These are phyloP conservation scores for Drosophila repletoides DNA, from an alignment of 1,140 invertebrate species.

Conservation along the genomic window DNA sequence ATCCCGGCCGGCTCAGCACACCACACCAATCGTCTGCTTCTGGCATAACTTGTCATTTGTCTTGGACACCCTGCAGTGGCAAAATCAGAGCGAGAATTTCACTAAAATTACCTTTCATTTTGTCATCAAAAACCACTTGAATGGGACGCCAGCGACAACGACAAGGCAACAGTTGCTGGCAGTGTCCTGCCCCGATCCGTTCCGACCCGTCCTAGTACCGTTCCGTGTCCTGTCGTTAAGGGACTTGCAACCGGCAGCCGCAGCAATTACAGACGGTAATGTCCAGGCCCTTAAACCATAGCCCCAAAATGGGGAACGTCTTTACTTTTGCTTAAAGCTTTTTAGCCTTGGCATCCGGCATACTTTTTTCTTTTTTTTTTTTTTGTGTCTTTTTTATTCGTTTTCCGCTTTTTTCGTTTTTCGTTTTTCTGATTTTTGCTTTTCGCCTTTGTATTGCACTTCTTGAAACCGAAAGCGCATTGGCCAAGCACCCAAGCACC, in stretches of 20 bases:
- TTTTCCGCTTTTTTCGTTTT: constrained; percentile 53
- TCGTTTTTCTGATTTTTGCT: constrained; percentile 34
- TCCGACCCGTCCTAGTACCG: constrained; percentile 7
- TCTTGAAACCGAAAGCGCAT: constrained; percentile 74
- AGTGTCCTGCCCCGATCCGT: too few species aligned
- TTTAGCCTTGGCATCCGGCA: constrained; percentile 57
- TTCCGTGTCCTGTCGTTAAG: constrained; percentile 51
- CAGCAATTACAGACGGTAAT: constrained; percentile 75
- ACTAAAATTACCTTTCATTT: constrained; percentile 81
- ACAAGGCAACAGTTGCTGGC: too few species aligned
- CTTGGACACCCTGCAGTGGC: constrained; percentile 48
- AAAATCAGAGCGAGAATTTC: constrained; percentile 58
- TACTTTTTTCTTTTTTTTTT: constrained; percentile 18
- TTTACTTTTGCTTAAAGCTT: constrained; percentile 63
- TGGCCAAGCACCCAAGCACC: constrained; percentile 7
- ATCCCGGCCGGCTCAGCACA: too few species aligned
- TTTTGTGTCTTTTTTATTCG: constrained; percentile 38
- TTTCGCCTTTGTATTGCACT: constrained; percentile 59
- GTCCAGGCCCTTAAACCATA: constrained; percentile 31
- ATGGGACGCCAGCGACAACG: constrained; percentile 41
- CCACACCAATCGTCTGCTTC: constrained; percentile 18
- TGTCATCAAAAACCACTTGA: constrained; percentile 82
- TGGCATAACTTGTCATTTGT: constrained; percentile 74
- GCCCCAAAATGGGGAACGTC: constrained; percentile 8
- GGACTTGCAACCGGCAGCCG: constrained; percentile 47